These are phyloP conservation scores for Mimumesa dahlbomi DNA, from an alignment of 2,888 invertebrate genomes.

Conservation along the genomic window DNA sequence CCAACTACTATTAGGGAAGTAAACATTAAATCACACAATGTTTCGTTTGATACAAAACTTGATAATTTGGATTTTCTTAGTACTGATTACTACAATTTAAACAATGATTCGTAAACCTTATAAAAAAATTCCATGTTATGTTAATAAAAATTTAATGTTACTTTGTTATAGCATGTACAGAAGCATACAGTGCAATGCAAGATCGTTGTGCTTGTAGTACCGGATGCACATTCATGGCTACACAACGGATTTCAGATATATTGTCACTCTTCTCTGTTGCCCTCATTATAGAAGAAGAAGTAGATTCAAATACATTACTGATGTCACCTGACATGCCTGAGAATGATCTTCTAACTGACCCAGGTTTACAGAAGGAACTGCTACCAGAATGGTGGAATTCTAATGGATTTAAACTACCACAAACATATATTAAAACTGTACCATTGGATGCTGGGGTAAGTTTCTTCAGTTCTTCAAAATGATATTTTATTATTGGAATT, in stretches of 20 bases:
- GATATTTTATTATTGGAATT: neutral
- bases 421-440: conserved; percentile 76
- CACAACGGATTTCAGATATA: conserved; percentile 67
- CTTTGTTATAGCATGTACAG: conserved; percentile 72
- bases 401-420: conserved; percentile 76
- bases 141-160: conserved; percentile 1
- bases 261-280: conserved; percentile 67
- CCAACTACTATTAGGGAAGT: conserved; percentile 3
- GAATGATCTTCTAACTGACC: conserved; percentile 74
- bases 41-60: too few species aligned
- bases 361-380: conserved; percentile 74
- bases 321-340: conserved; percentile 75
- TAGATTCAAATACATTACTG: conserved; percentile 69
- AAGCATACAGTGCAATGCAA: conserved; percentile 71
- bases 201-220: conserved; percentile 70
- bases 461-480: conserved; percentile 8
- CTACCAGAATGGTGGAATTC: conserved; percentile 77
- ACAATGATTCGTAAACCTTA: too few species aligned
- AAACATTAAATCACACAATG: too few species aligned
- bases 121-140: neutral
- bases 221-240: conserved; percentile 75
- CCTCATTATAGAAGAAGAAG: conserved; percentile 68
- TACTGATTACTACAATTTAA: too few species aligned
- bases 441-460: conserved; percentile 74
- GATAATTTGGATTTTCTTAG: too few species aligned